Evolutionary conservation across 2,797 vertebrate species (phyloP).

Genomic region (Sebastiscus albofasciatus): DNA sequence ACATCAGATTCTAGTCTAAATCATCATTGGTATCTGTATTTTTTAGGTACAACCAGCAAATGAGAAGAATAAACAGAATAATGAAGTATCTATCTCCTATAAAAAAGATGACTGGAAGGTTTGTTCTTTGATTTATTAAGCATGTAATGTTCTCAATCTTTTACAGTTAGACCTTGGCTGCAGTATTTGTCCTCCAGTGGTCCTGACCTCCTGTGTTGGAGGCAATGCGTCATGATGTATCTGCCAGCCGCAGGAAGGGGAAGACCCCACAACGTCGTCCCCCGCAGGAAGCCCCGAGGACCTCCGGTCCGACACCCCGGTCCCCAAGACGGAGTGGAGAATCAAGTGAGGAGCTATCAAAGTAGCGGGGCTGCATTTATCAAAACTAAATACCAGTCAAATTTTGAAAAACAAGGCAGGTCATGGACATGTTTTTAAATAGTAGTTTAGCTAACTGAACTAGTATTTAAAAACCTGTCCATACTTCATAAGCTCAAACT

Average conservation of each 20-base stretch:
- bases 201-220: background rate
- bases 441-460: too few relatives aligned
- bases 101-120: background rate
- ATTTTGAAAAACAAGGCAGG: background rate
- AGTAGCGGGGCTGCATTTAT: background rate
- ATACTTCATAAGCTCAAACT: background rate
- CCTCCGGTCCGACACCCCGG: background rate
- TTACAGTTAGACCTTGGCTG: background rate
- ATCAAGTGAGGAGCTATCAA: slow-evolving; percentile 36
- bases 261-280: slow-evolving; percentile 63
- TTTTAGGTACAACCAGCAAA: background rate
- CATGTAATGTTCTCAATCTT: background rate
- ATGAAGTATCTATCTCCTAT: background rate
- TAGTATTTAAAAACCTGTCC: background rate
- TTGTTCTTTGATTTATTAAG: background rate
- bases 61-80: background rate
- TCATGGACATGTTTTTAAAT: background rate
- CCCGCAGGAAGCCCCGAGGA: background rate
- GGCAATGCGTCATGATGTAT: slow-evolving; percentile 47
- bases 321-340: background rate
- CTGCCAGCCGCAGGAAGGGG: slow-evolving; percentile 63
- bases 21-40: background rate
- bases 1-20: too few relatives aligned
- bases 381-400: background rate
- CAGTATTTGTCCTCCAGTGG: background rate